Evolutionary conservation across 2,888 invertebrate genomes (phyloP).

Genomic region (Nephrotoma appendiculata): DNA sequence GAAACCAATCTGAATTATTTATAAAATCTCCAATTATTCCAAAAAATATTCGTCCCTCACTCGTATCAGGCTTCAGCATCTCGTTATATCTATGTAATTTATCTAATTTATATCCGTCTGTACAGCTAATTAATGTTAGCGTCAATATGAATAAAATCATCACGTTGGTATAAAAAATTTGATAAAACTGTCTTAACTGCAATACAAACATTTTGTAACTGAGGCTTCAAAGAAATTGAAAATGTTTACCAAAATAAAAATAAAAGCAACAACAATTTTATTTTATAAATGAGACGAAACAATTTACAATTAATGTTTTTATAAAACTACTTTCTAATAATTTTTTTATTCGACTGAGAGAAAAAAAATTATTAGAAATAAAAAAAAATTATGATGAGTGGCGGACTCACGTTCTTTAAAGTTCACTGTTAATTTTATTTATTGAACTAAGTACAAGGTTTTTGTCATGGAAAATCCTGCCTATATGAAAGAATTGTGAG

Average conservation of each 20-base stretch:
- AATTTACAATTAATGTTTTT: not conserved
- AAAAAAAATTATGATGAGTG: no score
- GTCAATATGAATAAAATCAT: not conserved
- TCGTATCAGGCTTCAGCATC: not conserved
- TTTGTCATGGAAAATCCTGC: not conserved
- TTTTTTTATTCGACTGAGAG: not conserved
- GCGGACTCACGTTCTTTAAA: no score
- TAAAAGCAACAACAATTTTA: not conserved
- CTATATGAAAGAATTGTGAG: no score
- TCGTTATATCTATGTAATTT: not conserved
- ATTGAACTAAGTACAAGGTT: not conserved
- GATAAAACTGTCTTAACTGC: not conserved
- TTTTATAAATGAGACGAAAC: not conserved
- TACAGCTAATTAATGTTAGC: not conserved
- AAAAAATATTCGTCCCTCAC: slow-evolving; percentile 7
- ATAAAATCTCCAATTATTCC: slow-evolving; percentile 1
- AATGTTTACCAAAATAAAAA: not conserved
- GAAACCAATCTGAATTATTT: slow-evolving; percentile 31
- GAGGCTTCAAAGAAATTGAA: not conserved
- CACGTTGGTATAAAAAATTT: not conserved
- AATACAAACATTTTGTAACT: not conserved
- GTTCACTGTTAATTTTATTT: no score
- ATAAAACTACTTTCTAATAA: not conserved
- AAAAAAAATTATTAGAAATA: not conserved
- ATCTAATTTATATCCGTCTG: not conserved